Evolutionary conservation across 2,113 vertebrate species (phyloP).

Genomic region (Thamnophis sirtalis): DNA sequence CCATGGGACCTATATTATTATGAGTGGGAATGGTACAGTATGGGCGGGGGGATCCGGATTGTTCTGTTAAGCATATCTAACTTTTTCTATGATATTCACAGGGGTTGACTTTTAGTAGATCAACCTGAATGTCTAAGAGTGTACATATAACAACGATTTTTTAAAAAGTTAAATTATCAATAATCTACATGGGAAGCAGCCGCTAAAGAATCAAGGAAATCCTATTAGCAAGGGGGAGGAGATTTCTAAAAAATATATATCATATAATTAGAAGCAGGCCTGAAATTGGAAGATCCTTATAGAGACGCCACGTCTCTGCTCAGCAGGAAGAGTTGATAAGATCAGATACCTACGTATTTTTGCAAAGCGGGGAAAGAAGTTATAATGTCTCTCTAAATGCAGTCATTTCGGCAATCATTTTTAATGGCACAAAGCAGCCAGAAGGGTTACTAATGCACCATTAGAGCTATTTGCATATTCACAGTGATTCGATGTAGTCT

Average conservation of each 20-base stretch:
- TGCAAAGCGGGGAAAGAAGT: not conserved
- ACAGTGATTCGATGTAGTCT: not conserved
- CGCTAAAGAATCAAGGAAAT: not conserved
- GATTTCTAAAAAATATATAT: not conserved
- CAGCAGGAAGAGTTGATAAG: not conserved
- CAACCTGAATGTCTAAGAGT: not conserved
- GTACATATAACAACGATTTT: not conserved
- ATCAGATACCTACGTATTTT: constrained; percentile 11
- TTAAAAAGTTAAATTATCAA: not conserved
- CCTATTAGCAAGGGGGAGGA: too few species aligned
- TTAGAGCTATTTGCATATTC: constrained; percentile 26
- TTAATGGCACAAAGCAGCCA: constrained; percentile 22
- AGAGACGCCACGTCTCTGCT: not conserved
- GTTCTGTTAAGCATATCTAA: not conserved
- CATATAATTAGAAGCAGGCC: not conserved
- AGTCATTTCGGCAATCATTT: constrained; percentile 35
- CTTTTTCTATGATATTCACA: not conserved
- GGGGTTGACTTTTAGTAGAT: not conserved
- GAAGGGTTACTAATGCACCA: constrained; percentile 30
- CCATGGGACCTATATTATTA: not conserved
- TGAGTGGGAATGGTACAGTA: too few species aligned
- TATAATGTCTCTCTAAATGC: constrained; percentile 21
- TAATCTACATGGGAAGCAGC: not conserved
- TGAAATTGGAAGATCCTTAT: not conserved
- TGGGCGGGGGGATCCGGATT: not conserved